Base-by-base conservation (phyloP, 2,888 invertebrate genomes). In the Pyralis farinalis region DNA sequence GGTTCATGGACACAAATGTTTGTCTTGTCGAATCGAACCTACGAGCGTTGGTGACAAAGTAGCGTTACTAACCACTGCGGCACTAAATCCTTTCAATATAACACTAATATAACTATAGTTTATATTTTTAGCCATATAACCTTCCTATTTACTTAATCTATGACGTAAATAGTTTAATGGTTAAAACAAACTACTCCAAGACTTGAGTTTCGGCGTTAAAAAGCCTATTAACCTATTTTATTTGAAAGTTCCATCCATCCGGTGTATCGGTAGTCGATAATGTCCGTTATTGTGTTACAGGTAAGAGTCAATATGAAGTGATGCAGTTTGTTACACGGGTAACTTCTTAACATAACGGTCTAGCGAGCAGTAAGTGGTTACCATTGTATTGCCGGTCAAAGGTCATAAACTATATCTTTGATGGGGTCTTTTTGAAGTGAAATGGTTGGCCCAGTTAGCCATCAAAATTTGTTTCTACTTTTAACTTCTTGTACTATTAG, bases 181-280 rank as follows among this genome's bases (percentile, higher is more conserved):
- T 75, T 72, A 62, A 74, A 80, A 74, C 72, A 65, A 68, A 74
- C 67, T 68, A 64, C 70, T 67, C n/a, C n/a, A n/a, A 60, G 58
- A 71, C 64, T 77, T 69, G 71, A 76, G 74, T 80, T 82, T 74
- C 69, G 74, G 76, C 71, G 80, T 79, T 83, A 84, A 84, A 83
- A 79, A 71, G 72, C 71, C 79, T 81, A 84, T 85, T 85, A 85
- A 82, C 84, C 84, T 76, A 84, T 81, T 80, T 85, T 70, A 81
- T 81, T 81, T 73, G 78, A 83, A 80, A 84, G 82, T 80, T 68
- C 65, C 70, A 63, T 63, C 47, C 29, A 35, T 40, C 43, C 10
- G 27, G n/a, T 36, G 25, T 28, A 25, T 7, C 12, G 22, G 5
- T 27, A 39, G 4, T n/a, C 16, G 27, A 39, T 33, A 16, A 16